These are phyloP conservation scores for Muschampia plurimacula DNA, from an alignment of 2,888 invertebrate genomes.

Conservation along the genomic window DNA sequence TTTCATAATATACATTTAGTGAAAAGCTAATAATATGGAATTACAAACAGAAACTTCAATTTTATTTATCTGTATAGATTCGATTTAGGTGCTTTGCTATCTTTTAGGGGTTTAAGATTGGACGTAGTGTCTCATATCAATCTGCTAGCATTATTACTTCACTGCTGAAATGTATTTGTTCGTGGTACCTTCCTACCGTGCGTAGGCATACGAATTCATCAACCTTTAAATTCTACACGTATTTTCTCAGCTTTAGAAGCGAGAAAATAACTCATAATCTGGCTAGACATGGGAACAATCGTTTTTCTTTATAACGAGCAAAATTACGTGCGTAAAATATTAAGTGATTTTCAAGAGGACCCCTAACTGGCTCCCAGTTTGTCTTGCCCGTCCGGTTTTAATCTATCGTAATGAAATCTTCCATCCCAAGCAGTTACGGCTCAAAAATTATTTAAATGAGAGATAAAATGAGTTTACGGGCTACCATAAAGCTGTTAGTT, in stretches of 20 bases:
- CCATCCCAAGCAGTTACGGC: conserved; percentile 9
- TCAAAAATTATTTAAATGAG: conserved; percentile 20
- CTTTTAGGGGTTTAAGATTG: too few species aligned
- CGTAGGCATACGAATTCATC: too few species aligned
- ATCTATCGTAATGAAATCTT: conserved; percentile 38
- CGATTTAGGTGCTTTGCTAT: too few species aligned
- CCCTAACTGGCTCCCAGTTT: neutral
- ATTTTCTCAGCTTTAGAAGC: neutral
- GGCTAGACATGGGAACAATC: neutral
- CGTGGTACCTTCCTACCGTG: neutral
- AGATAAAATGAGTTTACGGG: neutral
- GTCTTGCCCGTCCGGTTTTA: conserved; percentile 33
- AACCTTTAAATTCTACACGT: neutral
- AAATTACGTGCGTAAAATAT: conserved; percentile 4
- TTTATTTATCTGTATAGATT: too few species aligned
- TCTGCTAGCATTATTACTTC: too few species aligned
- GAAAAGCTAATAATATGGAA: too few species aligned
- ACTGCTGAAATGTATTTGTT: neutral
- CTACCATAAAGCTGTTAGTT: conserved; percentile 5
- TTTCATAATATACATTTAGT: too few species aligned
- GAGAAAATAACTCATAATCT: neutral
- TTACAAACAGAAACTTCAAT: too few species aligned
- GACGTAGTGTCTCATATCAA: too few species aligned
- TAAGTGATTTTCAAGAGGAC: neutral
- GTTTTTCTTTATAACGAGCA: conserved; percentile 3